These are phyloP conservation scores for Dendrocopos noguchii DNA, from an alignment of 2,113 vertebrate genomes.

Conservation along the genomic window DNA sequence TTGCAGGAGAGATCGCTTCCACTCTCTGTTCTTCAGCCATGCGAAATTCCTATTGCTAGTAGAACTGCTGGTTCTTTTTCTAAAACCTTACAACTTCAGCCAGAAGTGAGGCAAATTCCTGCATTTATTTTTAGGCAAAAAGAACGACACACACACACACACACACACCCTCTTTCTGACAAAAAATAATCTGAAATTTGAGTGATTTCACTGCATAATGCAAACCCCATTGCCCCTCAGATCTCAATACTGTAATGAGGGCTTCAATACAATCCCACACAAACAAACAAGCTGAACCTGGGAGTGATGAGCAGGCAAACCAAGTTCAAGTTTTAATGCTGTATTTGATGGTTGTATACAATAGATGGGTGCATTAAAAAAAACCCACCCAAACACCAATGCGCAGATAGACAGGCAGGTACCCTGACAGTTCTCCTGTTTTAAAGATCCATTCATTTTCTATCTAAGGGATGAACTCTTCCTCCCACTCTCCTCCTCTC, in stretches of 20 bases:
- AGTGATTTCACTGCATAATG: background rate
- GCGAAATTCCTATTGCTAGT: background rate
- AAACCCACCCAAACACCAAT: background rate
- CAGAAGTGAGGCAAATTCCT: background rate
- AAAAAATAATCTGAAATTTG: background rate
- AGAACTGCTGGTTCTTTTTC: background rate
- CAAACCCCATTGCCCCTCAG: background rate
- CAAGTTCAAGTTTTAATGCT: background rate
- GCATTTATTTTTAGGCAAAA: background rate
- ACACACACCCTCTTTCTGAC: background rate
- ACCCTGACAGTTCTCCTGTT: background rate
- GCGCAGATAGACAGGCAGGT: background rate
- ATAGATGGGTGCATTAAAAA: background rate
- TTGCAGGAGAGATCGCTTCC: background rate
- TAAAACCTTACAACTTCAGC: background rate
- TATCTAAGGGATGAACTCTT: background rate
- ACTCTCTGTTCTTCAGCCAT: background rate
- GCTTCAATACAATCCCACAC: background rate
- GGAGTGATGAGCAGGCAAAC: background rate
- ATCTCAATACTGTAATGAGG: background rate
- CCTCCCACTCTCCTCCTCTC: background rate
- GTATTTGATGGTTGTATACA: background rate
- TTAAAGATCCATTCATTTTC: slow-evolving; percentile 40
- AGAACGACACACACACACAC: background rate
- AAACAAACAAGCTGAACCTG: background rate